phyloP scores from a whole-genome alignment of 2,113 vertebrate genomes.

The Chrysochloris asiatica region DNA sequence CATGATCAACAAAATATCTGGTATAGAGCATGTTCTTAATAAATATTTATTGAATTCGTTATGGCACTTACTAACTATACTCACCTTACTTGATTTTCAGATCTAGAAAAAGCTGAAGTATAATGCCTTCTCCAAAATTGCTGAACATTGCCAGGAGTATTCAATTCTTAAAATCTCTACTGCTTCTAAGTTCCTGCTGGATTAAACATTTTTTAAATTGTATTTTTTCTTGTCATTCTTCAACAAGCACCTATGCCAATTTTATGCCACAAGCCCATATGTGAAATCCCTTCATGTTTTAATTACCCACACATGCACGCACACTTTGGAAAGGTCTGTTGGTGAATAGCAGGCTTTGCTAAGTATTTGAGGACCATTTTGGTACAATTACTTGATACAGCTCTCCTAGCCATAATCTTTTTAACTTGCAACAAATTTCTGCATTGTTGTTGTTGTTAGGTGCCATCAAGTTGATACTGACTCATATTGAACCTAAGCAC shows the following conservation, averaged over 20 bases:
- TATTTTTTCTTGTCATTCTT: neutral
- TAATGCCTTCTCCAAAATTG: neutral
- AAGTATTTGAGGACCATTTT: neutral
- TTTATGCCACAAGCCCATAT: neutral
- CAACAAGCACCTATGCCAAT: neutral
- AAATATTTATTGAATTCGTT: constrained; percentile 26
- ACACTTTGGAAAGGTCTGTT: neutral
- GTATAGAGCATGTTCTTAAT: neutral
- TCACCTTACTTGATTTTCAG: neutral
- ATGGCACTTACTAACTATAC: neutral
- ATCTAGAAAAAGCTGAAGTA: neutral
- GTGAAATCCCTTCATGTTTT: neutral
- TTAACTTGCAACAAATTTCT: too few species aligned
- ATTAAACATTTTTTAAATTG: neutral
- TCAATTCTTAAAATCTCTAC: neutral
- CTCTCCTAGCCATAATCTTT: too few species aligned
- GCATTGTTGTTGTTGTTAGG: too few species aligned
- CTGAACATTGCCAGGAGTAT: neutral
- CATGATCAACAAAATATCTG: constrained; percentile 1
- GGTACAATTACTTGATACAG: too few species aligned
- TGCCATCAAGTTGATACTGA: too few species aligned
- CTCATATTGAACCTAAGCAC: too few species aligned
- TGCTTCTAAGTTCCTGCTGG: neutral
- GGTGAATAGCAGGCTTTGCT: neutral
- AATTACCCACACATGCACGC: neutral